phyloP scores from a whole-genome alignment of 1,140 invertebrate species.

The Rhizoglyphus robini region DNA sequence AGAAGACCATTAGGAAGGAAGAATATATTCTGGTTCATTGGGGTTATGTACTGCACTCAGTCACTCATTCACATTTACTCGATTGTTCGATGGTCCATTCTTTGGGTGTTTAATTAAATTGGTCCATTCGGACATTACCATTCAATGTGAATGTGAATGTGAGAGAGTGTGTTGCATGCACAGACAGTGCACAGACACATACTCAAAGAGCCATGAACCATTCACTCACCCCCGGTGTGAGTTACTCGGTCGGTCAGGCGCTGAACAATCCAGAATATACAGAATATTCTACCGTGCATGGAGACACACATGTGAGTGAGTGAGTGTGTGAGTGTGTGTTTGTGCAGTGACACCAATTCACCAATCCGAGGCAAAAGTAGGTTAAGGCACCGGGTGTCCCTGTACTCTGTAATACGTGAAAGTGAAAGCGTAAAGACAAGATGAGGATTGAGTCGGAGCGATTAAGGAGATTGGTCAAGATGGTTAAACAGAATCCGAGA shows the following conservation, averaged over 20 bases:
- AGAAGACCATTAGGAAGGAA: too few relatives aligned
- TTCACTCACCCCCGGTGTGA: too few relatives aligned
- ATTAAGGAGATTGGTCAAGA: too few relatives aligned
- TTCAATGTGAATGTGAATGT: neutral
- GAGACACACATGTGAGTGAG: neutral
- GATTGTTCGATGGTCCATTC: too few relatives aligned
- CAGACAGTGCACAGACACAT: neutral
- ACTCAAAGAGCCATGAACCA: neutral
- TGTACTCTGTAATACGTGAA: neutral
- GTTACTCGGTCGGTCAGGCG: neutral
- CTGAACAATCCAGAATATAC: neutral
- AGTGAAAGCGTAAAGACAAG: neutral
- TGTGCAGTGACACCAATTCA: neutral
- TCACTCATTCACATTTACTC: too few relatives aligned
- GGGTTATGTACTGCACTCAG: too few relatives aligned
- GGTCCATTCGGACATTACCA: neutral
- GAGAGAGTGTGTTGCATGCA: neutral
- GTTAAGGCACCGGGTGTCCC: neutral
- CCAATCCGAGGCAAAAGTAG: neutral
- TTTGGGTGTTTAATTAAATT: neutral
- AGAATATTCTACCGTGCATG: neutral
- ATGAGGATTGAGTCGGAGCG: too few relatives aligned
- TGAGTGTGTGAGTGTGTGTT: neutral
- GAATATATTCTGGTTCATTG: too few relatives aligned
- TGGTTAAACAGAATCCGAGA: too few relatives aligned